These are phyloP conservation scores for Nylanderia fulva DNA, from an alignment of 1,140 invertebrate species.

Conservation along the genomic window DNA sequence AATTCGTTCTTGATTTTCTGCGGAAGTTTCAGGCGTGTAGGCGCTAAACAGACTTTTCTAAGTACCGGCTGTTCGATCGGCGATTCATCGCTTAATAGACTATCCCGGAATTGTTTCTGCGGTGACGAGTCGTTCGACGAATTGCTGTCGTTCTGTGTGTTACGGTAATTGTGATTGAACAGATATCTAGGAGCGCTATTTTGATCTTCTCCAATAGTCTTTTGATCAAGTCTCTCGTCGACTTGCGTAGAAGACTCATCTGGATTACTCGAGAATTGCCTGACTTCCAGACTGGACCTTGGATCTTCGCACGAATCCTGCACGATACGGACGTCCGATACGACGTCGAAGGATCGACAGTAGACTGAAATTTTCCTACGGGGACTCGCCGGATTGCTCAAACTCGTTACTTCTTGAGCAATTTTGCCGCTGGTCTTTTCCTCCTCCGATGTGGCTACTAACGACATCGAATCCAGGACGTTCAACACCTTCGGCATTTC, in stretches of 20 bases:
- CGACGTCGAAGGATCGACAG: slow-evolving; percentile 73
- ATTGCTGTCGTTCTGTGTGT: slow-evolving; percentile 36
- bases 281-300: slow-evolving; percentile 11
- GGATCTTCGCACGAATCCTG: slow-evolving; percentile 24
- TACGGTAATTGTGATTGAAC: slow-evolving; percentile 33
- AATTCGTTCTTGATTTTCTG: neutral
- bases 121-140: slow-evolving; percentile 8
- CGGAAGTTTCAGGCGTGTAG: neutral
- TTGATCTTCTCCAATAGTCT: neutral
- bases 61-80: neutral
- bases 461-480: neutral
- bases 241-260: slow-evolving; percentile 17
- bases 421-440: neutral
- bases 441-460: neutral
- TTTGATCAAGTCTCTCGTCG: neutral
- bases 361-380: slow-evolving; percentile 77
- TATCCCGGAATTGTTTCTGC: neutral
- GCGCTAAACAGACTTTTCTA: neutral
- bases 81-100: neutral
- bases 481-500: neutral
- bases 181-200: neutral
- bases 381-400: slow-evolving; percentile 41
- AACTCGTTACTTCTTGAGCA: slow-evolving; percentile 4
- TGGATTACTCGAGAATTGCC: slow-evolving; percentile 6
- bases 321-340: no score